Conservation (phyloP, 2,797 vertebrate species). For the Selene dorsalis region DNA sequence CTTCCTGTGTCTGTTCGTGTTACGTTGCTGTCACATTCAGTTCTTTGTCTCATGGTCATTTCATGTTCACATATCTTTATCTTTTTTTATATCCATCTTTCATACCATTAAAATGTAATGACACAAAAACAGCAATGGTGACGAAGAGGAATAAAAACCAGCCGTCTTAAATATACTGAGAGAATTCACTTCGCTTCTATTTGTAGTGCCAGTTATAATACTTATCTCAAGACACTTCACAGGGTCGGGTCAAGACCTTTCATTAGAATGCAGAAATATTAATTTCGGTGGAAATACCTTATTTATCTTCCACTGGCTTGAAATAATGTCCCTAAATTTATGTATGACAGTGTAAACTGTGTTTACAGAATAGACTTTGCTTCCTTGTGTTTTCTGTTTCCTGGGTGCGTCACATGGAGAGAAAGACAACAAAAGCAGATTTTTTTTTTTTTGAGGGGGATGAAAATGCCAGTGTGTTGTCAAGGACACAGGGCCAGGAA, state of each 20-base stretch:
- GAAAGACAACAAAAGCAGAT: conserved; percentile 22
- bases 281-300: no score
- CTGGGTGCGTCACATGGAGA: conserved; percentile 10
- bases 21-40: neutral
- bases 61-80: neutral
- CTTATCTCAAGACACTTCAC: no score
- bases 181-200: no score
- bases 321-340: neutral
- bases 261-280: no score
- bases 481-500: conserved; percentile 6
- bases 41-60: neutral
- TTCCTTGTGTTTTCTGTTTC: conserved; percentile 2
- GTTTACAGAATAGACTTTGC: neutral
- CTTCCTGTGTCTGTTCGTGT: neutral
- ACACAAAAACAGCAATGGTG: no score
- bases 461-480: conserved; percentile 15
- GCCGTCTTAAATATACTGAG: neutral
- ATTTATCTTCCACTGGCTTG: no score
- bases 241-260: no score
- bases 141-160: neutral
- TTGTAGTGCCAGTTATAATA: no score
- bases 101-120: neutral
- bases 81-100: neutral
- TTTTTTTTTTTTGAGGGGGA: conserved; percentile 35
- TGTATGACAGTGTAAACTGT: neutral